phyloP scores from a whole-genome alignment of 2,888 invertebrate species.

The Dastarcus helophoroides region DNA sequence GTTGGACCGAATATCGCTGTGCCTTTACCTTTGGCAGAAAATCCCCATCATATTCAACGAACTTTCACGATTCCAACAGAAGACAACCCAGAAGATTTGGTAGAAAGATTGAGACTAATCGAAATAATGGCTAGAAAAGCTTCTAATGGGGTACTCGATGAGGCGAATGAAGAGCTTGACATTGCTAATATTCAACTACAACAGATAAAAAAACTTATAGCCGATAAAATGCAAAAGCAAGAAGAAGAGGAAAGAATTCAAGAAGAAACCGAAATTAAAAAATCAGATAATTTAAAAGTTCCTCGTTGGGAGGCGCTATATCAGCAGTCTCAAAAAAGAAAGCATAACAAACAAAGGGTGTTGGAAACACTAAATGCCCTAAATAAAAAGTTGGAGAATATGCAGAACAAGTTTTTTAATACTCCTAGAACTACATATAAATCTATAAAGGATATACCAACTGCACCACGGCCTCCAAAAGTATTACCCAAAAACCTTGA shows the following conservation, averaged over 20 bases:
- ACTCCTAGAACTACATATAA: conserved; percentile 16
- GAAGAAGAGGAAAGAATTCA: background rate
- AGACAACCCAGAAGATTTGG: background rate
- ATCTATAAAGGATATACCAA: conserved; percentile 13
- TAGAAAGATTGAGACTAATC: background rate
- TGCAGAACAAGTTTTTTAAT: conserved; percentile 23
- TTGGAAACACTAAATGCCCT: conserved; percentile 20
- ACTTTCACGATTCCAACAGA: no score
- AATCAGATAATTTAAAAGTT: no score
- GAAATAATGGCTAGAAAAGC: background rate
- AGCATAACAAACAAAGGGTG: conserved; percentile 17
- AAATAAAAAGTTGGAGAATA: conserved; percentile 20
- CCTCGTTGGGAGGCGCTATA: no score
- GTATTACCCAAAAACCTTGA: no score
- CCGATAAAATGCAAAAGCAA: background rate
- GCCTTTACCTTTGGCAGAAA: no score
- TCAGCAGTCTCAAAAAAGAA: no score
- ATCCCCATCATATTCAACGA: no score
- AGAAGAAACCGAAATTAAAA: no score
- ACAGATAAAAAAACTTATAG: conserved; percentile 15
- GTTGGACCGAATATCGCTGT: no score
- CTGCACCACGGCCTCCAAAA: no score
- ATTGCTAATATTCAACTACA: conserved; percentile 19
- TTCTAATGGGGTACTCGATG: conserved; percentile 10
- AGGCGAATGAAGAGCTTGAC: conserved; percentile 17